These are phyloP conservation scores for Epicampocera succincta DNA, from an alignment of 2,888 invertebrate genomes.

Conservation along the genomic window DNA sequence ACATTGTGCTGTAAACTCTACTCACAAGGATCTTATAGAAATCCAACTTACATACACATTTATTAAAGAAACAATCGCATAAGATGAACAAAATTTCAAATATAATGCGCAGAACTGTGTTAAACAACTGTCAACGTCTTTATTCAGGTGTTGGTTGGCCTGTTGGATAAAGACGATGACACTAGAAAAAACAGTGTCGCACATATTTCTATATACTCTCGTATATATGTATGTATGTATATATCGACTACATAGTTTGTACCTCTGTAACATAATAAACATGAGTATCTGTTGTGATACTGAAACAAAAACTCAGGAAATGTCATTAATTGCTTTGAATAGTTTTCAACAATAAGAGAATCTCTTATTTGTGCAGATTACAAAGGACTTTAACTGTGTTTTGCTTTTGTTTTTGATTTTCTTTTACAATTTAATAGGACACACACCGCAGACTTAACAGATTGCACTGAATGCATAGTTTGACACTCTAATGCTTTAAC, in stretches of 20 bases:
- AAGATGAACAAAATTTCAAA: constrained; percentile 31
- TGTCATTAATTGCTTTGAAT: constrained; percentile 73
- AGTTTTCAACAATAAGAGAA: constrained; percentile 33
- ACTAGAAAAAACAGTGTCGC: constrained; percentile 57
- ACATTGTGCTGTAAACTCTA: constrained; percentile 15
- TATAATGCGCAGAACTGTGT: constrained; percentile 56
- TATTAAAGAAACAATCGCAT: constrained; percentile 10
- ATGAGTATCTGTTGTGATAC: constrained; percentile 18
- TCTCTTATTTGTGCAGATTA: constrained; percentile 8
- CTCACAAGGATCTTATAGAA: constrained; percentile 25
- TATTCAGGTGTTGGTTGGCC: constrained; percentile 69
- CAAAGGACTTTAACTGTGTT: constrained; percentile 37
- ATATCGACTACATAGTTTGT: background rate
- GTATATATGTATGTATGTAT: background rate
- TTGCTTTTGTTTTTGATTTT: too few species aligned
- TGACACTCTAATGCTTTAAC: constrained; percentile 7
- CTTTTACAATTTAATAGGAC: constrained; percentile 27
- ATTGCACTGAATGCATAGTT: background rate
- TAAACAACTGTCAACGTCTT: constrained; percentile 68
- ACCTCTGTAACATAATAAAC: background rate
- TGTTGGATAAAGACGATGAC: constrained; percentile 58
- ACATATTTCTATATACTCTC: constrained; percentile 14
- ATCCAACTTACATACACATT: background rate
- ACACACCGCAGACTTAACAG: constrained; percentile 35
- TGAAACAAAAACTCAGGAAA: constrained; percentile 76